Conservation (phyloP, 2,888 invertebrate species). For the Phaonia tiefii region DNA sequence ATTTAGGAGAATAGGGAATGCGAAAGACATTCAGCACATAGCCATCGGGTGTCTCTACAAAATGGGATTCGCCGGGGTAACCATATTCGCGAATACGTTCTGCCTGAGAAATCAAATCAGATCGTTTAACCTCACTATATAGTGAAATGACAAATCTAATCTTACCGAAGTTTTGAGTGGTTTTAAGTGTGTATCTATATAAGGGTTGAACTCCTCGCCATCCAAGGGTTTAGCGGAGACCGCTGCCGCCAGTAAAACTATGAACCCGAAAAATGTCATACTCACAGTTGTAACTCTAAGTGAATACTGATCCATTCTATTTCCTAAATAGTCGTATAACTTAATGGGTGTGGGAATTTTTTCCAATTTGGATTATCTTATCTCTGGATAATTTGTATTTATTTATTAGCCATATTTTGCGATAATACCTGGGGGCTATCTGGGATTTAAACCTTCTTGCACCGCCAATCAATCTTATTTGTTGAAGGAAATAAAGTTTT, state of each 20-base stretch:
- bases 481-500: too few relatives aligned
- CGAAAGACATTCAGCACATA: conserved; percentile 91
- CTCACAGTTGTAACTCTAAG: neutral
- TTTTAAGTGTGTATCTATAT: conserved; percentile 72
- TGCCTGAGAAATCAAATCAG: conserved; percentile 66
- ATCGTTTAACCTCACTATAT: neutral
- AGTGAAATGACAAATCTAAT: conserved; percentile 61
- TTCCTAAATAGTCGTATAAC: too few relatives aligned
- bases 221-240: neutral
- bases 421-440: too few relatives aligned
- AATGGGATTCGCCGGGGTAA: conserved; percentile 87
- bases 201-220: conserved; percentile 65
- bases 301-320: neutral
- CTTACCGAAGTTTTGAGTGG: conserved; percentile 62
- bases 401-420: too few relatives aligned
- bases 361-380: neutral
- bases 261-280: conserved; percentile 3
- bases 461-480: too few relatives aligned
- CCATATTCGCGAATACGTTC: conserved; percentile 74
- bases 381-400: neutral
- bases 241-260: conserved; percentile 5
- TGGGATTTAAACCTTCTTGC: too few relatives aligned
- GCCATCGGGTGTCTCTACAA: conserved; percentile 89
- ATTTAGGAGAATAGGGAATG: conserved; percentile 83
- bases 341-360: neutral